These are phyloP conservation scores for Pandemis cinnamomeana DNA, from an alignment of 2,888 invertebrate species.

Conservation along the genomic window DNA sequence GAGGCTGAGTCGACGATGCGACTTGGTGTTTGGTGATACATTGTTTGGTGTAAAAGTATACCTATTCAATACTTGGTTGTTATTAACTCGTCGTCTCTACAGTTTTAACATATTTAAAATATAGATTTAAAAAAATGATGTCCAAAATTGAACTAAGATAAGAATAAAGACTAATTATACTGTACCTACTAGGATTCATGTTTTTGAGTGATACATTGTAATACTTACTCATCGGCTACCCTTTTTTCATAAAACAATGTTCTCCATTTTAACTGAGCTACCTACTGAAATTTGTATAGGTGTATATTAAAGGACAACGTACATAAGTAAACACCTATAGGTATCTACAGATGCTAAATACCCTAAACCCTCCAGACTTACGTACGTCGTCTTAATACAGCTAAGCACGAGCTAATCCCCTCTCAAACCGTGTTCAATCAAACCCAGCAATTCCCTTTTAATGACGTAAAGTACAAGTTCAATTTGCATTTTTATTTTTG, in stretches of 20 bases:
- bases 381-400: background rate
- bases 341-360: background rate
- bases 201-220: too few relatives aligned
- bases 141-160: too few relatives aligned
- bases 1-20: slow-evolving; percentile 68
- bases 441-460: slow-evolving; percentile 16
- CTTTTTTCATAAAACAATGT: too few relatives aligned
- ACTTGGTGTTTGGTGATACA: slow-evolving; percentile 51
- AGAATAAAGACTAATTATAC: too few relatives aligned
- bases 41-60: slow-evolving; percentile 57
- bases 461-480: slow-evolving; percentile 18
- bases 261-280: too few relatives aligned
- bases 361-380: background rate
- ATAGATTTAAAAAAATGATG: too few relatives aligned
- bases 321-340: background rate
- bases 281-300: too few relatives aligned
- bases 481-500: slow-evolving; percentile 29
- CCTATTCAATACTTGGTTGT: slow-evolving; percentile 34
- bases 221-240: too few relatives aligned
- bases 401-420: background rate
- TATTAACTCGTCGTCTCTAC: background rate
- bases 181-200: too few relatives aligned
- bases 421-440: background rate
- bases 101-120: background rate
- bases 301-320: background rate